A percentile compares a stretch with the other conserved stretches of the same genome.
Conservation (phyloP, 2,797 vertebrate species). For the Huso huso region DNA sequence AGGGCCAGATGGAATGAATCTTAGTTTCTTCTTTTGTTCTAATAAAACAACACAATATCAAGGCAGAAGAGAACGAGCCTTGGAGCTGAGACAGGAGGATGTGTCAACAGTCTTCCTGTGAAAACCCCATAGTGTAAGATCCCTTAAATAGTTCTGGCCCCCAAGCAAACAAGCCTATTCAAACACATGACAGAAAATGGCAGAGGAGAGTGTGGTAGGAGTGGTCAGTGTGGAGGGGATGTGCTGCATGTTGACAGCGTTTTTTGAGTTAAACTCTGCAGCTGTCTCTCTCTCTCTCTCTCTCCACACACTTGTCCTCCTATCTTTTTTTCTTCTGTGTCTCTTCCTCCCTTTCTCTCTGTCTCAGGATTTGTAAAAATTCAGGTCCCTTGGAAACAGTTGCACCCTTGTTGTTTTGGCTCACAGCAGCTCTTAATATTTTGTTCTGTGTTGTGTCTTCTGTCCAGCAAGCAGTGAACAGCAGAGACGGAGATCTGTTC, state of each 20-base stretch:
- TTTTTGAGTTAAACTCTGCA: slow-evolving; percentile 64
- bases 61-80: background rate
- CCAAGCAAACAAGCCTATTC: slow-evolving; percentile 44
- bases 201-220: slow-evolving; percentile 55
- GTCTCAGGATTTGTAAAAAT: slow-evolving; percentile 44
- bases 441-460: slow-evolving; percentile 37
- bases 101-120: slow-evolving; percentile 44
- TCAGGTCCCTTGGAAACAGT: slow-evolving; percentile 35
- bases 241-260: slow-evolving; percentile 50
- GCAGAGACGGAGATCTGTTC: slow-evolving; percentile 89
- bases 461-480: slow-evolving; percentile 74
- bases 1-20: slow-evolving; percentile 1
- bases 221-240: slow-evolving; percentile 44
- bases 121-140: slow-evolving; percentile 60
- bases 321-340: slow-evolving; percentile 24
- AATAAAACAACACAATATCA: slow-evolving; percentile 3
- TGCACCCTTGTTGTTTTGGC: slow-evolving; percentile 32
- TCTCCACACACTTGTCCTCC: slow-evolving; percentile 21
- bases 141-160: slow-evolving; percentile 65
- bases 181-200: slow-evolving; percentile 62
- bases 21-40: background rate
- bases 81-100: background rate
- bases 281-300: slow-evolving; percentile 48
- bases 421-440: slow-evolving; percentile 42
- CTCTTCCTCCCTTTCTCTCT: slow-evolving; percentile 32